Conservation (phyloP, 2,888 invertebrate genomes). For the Molanna angustata region DNA sequence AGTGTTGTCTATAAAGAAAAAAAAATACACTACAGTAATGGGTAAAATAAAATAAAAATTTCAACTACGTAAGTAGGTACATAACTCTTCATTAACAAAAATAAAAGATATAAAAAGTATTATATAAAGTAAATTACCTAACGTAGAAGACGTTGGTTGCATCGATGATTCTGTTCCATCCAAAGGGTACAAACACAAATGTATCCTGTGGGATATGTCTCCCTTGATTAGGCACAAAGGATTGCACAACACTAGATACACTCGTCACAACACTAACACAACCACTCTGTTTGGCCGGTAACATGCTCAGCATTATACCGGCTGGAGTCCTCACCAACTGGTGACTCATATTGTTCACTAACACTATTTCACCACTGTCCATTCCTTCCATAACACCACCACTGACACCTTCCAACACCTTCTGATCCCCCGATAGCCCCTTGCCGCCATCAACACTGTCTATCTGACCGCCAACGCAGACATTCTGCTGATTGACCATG, state of each 20-base stretch:
- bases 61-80: too few relatives aligned
- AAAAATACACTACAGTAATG: too few relatives aligned
- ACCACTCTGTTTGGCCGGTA: constrained; percentile 42
- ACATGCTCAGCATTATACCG: constrained; percentile 51
- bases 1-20: too few relatives aligned
- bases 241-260: constrained; percentile 37
- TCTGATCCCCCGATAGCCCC: constrained; percentile 18
- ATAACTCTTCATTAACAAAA: not conserved
- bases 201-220: constrained; percentile 32
- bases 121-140: constrained; percentile 39
- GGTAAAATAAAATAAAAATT: too few relatives aligned
- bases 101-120: not conserved
- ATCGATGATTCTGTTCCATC: constrained; percentile 52
- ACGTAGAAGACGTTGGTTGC: constrained; percentile 48
- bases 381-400: constrained; percentile 29
- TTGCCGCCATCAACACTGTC: not conserved
- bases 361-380: constrained; percentile 30
- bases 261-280: constrained; percentile 41
- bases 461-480: not conserved
- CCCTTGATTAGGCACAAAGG: constrained; percentile 35
- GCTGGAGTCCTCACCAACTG: constrained; percentile 48
- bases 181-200: constrained; percentile 53
- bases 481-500: constrained; percentile 50
- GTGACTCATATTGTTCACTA: constrained; percentile 32
- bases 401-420: constrained; percentile 44